Evolutionary conservation across 2,113 vertebrate species (phyloP), one percentile per base, ranked within the genome.

Genomic region (Callospermophilus lateralis): DNA sequence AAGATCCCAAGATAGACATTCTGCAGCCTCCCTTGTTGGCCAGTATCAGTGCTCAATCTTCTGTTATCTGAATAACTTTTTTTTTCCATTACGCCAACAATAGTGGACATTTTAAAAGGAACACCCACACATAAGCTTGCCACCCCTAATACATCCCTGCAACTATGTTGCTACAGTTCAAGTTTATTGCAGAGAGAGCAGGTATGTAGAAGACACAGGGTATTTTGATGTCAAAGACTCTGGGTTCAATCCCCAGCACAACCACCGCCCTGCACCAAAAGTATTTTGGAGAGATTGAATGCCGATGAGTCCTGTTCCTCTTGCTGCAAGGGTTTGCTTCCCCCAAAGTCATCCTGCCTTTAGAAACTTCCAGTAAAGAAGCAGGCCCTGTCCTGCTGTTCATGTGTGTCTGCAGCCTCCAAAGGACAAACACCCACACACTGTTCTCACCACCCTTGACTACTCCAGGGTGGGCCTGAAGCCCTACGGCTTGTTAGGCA

Each of bases 381-480:
- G 63, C 15, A 30, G 51, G 45, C 30, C 24, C 79, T 8, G 10
- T 32, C 28, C 51, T 45, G 24, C 4, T 12, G 37, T 13, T 53
- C 26, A 12, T 1, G 0, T 4, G 42, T n/a, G n/a, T 70, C 79
- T 6, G 26, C 11, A 28, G 32, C 48, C 65, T 88, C 17, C 8
- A 8, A 20, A 74, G 72, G 68, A 73, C n/a, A 68, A 13, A 32
- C 12, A 10, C 37, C 61, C 15, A 0, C 4, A 12, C 22, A 1
- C 3, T 16, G 34, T 28, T 34, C 73, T 73, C 15, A 4, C n/a
- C 17, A 15, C 4, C 8, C 63, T 77, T 34, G 8, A 28, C 22
- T 68, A 8, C 3, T 4, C 26, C 80, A 32, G 7, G 15, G 3
- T 0, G 0, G 51, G 65, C 8, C 9, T 10, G 22, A 58, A 24